Evolutionary conservation across 2,113 vertebrate species (phyloP), one percentile per base, ranked within the genome.

Genomic region (Rhegmatorhina hoffmannsi): DNA sequence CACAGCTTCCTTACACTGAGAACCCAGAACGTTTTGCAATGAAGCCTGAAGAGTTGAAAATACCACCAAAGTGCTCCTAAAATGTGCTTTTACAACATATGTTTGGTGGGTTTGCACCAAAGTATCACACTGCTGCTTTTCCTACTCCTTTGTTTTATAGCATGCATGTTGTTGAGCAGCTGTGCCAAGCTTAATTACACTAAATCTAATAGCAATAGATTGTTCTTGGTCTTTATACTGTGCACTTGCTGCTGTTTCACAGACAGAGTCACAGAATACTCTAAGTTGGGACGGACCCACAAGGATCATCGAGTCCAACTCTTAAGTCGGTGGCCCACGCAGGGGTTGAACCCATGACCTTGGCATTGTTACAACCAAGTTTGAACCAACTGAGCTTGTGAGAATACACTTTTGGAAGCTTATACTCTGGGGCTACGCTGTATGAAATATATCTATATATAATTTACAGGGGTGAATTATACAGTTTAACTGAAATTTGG

Each of bases 171-270:
- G 33, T n/a, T 73, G 67, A 74, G 55, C 78, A 94, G 40, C 62
- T 95, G 82, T 69, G 88, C 40, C 66, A 64, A 68, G 21, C 8
- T 89, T 84, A 89, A 94, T 89, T 94, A 79, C 49, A 50, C 31
- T 64, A 16, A 67, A 20, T 47, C 59, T 84, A 86, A 87, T 64
- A 84, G 20, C 8, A 81, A 78, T 52, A 81, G 29, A 43, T 92
- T 53, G 25, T 46, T 92, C 47, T 73, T 84, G 29, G 13, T 74
- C 60, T 92, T 93, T 63, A 75, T n/a, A 77, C 38, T 89, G 33
- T 59, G 49, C 5, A 20, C 5, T 89, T 84, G 25, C 33, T 90
- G 19, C 21, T 53, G 24, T 34, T 43, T 43, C 40, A 43, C 40
- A 40, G 40, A 40, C 40, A 38, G 38, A 38, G 11, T 40, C 40